Percentiles rank a stretch among this genome's conserved stretches.
These are phyloP conservation scores for Heteromyza rotundicornis DNA, from an alignment of 2,888 invertebrate species.

Conservation along the genomic window DNA sequence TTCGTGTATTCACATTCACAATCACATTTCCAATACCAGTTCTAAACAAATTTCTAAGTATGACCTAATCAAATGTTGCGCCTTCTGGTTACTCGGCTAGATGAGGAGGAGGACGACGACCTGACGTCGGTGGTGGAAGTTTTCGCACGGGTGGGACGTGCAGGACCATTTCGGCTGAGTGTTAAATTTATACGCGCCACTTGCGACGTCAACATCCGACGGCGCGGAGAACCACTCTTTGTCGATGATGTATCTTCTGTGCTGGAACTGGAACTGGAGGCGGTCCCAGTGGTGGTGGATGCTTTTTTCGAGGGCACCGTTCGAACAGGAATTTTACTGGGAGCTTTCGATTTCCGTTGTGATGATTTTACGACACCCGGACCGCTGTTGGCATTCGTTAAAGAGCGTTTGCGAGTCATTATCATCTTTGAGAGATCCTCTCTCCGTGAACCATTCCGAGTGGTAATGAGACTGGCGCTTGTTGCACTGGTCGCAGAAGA, in stretches of 20 bases:
- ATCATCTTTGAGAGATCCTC: conserved; percentile 37
- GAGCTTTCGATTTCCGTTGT: conserved; percentile 38
- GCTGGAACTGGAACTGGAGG: conserved; percentile 4
- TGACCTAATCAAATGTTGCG: too few species aligned
- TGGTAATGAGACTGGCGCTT: conserved; percentile 26
- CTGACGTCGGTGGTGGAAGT: not conserved
- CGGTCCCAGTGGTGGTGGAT: not conserved
- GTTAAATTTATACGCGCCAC: conserved; percentile 1
- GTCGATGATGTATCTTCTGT: conserved; percentile 4
- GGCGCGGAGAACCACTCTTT: not conserved
- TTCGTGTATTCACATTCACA: too few species aligned
- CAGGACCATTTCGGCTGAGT: not conserved
- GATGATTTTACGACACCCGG: conserved; percentile 27
- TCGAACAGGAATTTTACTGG: conserved; percentile 19
- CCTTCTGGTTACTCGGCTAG: too few species aligned
- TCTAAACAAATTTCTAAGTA: too few species aligned
- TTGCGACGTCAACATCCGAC: not conserved
- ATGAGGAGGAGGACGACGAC: too few species aligned
- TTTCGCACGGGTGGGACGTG: conserved; percentile 6
- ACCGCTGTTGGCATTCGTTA: conserved; percentile 38
- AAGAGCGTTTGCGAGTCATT: conserved; percentile 50
- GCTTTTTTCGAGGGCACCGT: too few species aligned
- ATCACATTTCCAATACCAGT: too few species aligned
- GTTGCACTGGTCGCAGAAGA: conserved; percentile 27
- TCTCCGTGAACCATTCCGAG: conserved; percentile 45